A percentile compares a stretch with the other conserved stretches of the same genome.
phyloP scores from a whole-genome alignment of 2,113 vertebrate species.

The Sceloporus tristichus region DNA sequence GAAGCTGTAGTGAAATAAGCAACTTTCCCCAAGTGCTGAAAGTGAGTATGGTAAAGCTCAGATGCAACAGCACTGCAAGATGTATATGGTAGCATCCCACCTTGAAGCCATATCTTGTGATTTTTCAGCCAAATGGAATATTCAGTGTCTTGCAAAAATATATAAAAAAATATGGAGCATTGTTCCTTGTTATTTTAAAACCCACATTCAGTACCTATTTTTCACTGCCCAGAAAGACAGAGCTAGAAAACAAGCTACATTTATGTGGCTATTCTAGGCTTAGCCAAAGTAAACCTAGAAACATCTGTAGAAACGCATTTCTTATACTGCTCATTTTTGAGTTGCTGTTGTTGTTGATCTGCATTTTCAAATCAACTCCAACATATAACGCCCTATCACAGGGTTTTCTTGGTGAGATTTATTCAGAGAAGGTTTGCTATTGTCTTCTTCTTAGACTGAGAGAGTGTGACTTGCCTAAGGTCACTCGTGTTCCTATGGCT shows the following conservation, averaged over 20 bases:
- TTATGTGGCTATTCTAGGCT: neutral
- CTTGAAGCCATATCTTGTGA: neutral
- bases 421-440: too few relatives aligned
- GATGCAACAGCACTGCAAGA: neutral
- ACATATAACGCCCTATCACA: too few relatives aligned
- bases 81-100: neutral
- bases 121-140: slow-evolving; percentile 2
- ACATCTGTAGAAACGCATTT: neutral
- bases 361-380: too few relatives aligned
- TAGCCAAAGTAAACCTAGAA: neutral
- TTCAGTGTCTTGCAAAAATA: neutral
- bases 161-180: slow-evolving; percentile 2
- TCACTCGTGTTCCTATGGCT: too few relatives aligned
- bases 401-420: too few relatives aligned
- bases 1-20: too few relatives aligned
- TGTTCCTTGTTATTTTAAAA: neutral
- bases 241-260: neutral
- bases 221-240: slow-evolving; percentile 9
- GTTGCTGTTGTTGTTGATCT: neutral
- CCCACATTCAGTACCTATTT: slow-evolving; percentile 27
- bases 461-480: too few relatives aligned
- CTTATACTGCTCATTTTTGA: neutral
- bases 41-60: neutral
- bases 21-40: too few relatives aligned
- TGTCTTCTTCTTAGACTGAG: too few relatives aligned